Base-by-base conservation (phyloP, 2,113 vertebrate genomes). In the Rhinoderma darwinii region DNA sequence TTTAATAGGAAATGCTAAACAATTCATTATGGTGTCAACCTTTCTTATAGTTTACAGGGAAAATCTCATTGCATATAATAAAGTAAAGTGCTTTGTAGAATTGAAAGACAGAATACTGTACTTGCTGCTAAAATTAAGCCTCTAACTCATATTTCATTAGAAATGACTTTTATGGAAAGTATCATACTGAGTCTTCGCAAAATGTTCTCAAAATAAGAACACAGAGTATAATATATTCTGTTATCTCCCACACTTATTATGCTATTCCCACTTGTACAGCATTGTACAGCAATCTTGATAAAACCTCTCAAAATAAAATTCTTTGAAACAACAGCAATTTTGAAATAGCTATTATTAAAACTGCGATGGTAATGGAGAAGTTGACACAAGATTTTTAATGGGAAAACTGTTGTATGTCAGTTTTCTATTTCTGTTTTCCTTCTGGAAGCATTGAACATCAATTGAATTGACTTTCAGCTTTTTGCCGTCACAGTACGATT, bases 131-230 rank as follows among this genome's bases (percentile, higher is more conserved):
- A 81, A 81, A 43, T 22, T 79, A 43, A 83, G 30, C 3, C 59
- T 47, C 8, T 35, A 12, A 68, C 37, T 66, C 0, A 70, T 44
- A 37, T 41, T 83, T 83, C 32, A 25, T 54, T 54, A 39, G 27
- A 54, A 73, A 17, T 56, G 43, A 47, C 32, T 73, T 50, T 72
- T 73, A 32, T 51, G 30, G 15, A 50, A 70, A 83, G 27, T 15
- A 70, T 83, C 81, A 83, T 51, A 44, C 43, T 72, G 63, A 72
- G 63, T 10, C 39, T 35, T 68, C 59, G 47, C 61, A 50, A 47
- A 82, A 83, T 83, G 30, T 73, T 83, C 82, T 54, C 22, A 83
- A 72, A 72, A 72, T 54, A 73, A 41, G 59, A 83, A 39, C 66
- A 72, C 43, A n/a, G 47, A 41, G 8, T 47, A 82, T 68, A 68